Percentiles rank a stretch among this genome's conserved stretches.
Conservation (phyloP, 2,113 vertebrate species). For the Scomber japonicus region DNA sequence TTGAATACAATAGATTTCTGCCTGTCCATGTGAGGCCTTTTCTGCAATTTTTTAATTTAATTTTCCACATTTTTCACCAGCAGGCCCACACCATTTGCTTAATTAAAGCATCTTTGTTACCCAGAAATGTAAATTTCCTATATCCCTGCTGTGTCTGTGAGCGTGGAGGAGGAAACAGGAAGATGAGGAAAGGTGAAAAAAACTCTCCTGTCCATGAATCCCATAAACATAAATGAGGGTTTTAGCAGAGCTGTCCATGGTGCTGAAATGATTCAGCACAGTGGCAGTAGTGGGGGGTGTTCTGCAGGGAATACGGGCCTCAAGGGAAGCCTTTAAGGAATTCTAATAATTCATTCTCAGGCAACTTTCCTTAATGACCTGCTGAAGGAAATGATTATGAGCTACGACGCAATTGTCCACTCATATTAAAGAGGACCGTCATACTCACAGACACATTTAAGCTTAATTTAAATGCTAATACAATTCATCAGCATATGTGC, state of each 20-base stretch:
- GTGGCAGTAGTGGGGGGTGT: background rate
- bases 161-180: conserved; percentile 10
- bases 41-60: background rate
- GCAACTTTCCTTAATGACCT: conserved; percentile 65
- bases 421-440: conserved; percentile 48
- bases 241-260: conserved; percentile 67
- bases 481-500: conserved; percentile 55
- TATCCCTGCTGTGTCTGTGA: conserved; percentile 7
- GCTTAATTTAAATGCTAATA: conserved; percentile 78
- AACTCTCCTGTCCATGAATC: background rate
- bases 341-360: conserved; percentile 64
- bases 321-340: conserved; percentile 66
- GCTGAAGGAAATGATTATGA: conserved; percentile 44
- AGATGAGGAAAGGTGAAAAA: conserved; percentile 10
- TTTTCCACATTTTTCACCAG: background rate
- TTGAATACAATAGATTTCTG: conserved; percentile 9
- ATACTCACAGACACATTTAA: conserved; percentile 58
- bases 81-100: background rate
- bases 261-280: conserved; percentile 65
- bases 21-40: conserved; percentile 14
- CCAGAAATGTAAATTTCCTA: background rate
- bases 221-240: conserved; percentile 19
- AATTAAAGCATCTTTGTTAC: conserved; percentile 5
- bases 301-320: conserved; percentile 64
- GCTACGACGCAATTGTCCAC: conserved; percentile 61